These are phyloP conservation scores for Barbus barbus DNA, from an alignment of 2,113 vertebrate genomes.

Conservation along the genomic window DNA sequence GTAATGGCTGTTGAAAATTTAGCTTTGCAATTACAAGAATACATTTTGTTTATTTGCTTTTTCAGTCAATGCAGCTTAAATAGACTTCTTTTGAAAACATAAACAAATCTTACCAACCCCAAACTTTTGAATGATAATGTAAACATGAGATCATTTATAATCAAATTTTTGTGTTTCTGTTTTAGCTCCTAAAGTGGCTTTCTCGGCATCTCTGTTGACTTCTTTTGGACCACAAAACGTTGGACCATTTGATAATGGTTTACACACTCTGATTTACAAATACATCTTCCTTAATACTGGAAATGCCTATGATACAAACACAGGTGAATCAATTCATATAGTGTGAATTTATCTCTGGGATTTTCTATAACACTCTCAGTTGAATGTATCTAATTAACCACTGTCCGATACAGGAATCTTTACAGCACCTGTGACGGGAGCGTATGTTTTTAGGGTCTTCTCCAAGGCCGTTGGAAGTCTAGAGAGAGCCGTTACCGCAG, in stretches of 20 bases:
- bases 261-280: slow-evolving; percentile 26
- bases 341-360: background rate
- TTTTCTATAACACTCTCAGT: too few relatives aligned
- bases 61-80: too few relatives aligned
- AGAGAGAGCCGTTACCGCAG: too few relatives aligned
- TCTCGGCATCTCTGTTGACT: slow-evolving; percentile 27
- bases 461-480: background rate
- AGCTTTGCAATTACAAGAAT: too few relatives aligned
- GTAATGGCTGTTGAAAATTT: too few relatives aligned
- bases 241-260: background rate
- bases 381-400: background rate
- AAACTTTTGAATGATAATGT: background rate
- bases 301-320: slow-evolving; percentile 23
- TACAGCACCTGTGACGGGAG: too few relatives aligned
- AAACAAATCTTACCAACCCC: background rate
- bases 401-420: background rate
- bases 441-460: background rate
- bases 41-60: too few relatives aligned
- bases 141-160: background rate
- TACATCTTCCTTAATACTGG: slow-evolving; percentile 38
- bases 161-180: background rate
- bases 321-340: slow-evolving; percentile 21
- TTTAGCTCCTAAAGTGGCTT: slow-evolving; percentile 37
- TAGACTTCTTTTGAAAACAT: too few relatives aligned
- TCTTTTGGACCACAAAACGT: background rate